Evolutionary conservation across 2,888 invertebrate species (phyloP).

Genomic region (Limnephilus rhombicus): DNA sequence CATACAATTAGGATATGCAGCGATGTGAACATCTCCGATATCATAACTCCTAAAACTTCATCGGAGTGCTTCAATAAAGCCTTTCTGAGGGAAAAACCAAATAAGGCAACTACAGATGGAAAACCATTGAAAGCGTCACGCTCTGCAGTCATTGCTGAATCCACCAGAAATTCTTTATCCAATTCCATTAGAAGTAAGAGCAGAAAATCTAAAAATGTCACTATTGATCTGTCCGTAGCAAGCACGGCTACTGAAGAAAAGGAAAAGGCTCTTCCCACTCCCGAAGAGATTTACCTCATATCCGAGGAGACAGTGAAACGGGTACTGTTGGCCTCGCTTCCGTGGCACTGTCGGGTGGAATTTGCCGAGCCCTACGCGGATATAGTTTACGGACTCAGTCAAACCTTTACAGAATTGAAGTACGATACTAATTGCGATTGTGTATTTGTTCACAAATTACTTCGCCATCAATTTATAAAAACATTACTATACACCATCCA

Average conservation of each 20-base stretch:
- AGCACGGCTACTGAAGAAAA: background rate
- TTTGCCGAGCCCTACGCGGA: constrained; percentile 45
- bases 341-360: constrained; percentile 50
- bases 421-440: constrained; percentile 28
- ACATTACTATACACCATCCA: constrained; percentile 37
- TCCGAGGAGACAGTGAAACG: constrained; percentile 44
- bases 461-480: constrained; percentile 52
- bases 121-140: constrained; percentile 17
- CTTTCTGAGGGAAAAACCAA: constrained; percentile 8
- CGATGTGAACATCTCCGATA: constrained; percentile 44
- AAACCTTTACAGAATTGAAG: constrained; percentile 49
- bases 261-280: background rate
- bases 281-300: constrained; percentile 22
- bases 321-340: constrained; percentile 42
- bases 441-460: constrained; percentile 44
- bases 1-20: constrained; percentile 48
- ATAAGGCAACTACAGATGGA: background rate
- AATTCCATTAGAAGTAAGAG: constrained; percentile 24
- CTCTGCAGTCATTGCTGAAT: background rate
- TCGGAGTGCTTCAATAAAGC: constrained; percentile 46
- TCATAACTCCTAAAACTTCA: constrained; percentile 44
- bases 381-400: constrained; percentile 35
- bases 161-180: constrained; percentile 32
- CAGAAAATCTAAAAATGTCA: constrained; percentile 17
- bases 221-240: background rate